These are phyloP conservation scores for Anolis sagrei DNA, from an alignment of 2,113 vertebrate species.

Conservation along the genomic window DNA sequence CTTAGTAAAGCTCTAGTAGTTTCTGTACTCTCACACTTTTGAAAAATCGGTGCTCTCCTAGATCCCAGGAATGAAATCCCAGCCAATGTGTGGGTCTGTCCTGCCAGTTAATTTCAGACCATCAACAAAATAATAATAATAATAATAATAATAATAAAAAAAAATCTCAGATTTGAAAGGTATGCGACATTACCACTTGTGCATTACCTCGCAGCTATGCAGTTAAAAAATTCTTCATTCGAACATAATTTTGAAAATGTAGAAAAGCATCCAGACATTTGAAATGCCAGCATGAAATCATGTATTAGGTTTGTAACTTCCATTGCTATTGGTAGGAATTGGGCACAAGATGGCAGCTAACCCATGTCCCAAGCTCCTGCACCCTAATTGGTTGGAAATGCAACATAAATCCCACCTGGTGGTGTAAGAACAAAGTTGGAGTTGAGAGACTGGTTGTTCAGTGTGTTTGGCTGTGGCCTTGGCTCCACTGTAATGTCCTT, in stretches of 20 bases:
- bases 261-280: neutral
- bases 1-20: too few relatives aligned
- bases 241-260: neutral
- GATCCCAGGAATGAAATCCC: too few relatives aligned
- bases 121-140: too few relatives aligned
- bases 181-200: too few relatives aligned
- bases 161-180: too few relatives aligned
- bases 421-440: rapidly evolving
- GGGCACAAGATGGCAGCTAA: neutral
- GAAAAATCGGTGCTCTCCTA: too few relatives aligned
- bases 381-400: neutral
- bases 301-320: neutral
- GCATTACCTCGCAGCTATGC: too few relatives aligned
- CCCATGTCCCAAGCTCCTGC: neutral
- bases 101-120: too few relatives aligned
- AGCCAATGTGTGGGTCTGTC: too few relatives aligned
- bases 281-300: neutral
- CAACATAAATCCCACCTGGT: slow-evolving; percentile 24
- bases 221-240: neutral
- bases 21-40: too few relatives aligned
- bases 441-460: rapidly evolving
- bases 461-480: rapidly evolving
- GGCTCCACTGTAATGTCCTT: neutral
- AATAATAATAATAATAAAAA: too few relatives aligned
- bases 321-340: neutral